Evolutionary conservation across 2,113 vertebrate genomes (phyloP), one percentile per base, ranked within the genome.

Genomic region (Clarias gariepinus): DNA sequence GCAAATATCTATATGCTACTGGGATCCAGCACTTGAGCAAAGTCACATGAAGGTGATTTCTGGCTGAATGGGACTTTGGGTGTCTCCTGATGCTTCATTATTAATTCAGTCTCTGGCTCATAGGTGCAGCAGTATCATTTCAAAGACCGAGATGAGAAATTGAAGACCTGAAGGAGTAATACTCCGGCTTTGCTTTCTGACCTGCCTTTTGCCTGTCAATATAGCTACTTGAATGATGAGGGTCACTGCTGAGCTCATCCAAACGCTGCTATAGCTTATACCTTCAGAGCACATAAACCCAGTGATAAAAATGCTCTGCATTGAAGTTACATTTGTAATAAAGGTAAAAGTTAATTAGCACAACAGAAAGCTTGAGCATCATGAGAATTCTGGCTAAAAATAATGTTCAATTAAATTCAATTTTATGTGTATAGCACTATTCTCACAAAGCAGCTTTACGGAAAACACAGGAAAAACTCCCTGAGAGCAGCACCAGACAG

Each of bases 31-130:
- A 91, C 90, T 89, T 90, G 87, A 89, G 89, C 92, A 95, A 95
- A 95, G 94, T 94, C 94, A 93, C 90, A 90, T 91, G 89, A 95
- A 95, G 94, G 94, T 94, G 92, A 94, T 89, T 91, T 91, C 89
- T 91, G 80, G 88, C 87, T 94, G 92, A 94, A 93, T 92, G 88
- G 92, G 91, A 94, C 92, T 89, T 90, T 78, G 87, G 87, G 90
- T 88, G 93, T 92, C 94, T 94, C 93, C 92, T 93, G 93, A 94
- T 93, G 91, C 88, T 94, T 93, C 93, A 95, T 95, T 94, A 94
- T 93, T 94, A 94, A 95, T 95, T 95, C 93, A 94, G 93, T 92
- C 93, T 92, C 91, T 87, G 91, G 92, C 93, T 93, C 90, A 91
- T 92, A 91, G 93, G 91, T 90, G 92, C 88, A 18, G 86, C 91